Base-by-base conservation (phyloP, 2,113 vertebrate genomes). In the Mobula birostris region DNA sequence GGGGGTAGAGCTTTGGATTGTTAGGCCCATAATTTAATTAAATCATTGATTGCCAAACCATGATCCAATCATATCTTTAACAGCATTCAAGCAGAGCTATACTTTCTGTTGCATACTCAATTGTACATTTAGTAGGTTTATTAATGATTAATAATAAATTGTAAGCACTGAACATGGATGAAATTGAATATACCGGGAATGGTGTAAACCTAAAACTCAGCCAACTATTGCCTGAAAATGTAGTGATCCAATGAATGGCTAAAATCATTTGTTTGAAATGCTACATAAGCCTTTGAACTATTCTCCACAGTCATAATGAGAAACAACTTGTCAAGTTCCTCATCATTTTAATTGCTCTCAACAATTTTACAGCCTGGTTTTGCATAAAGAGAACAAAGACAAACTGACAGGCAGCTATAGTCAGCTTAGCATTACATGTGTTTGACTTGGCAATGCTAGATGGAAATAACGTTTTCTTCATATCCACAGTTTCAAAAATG, bases 311-410 rank as follows among this genome's bases (percentile, higher is more conserved):
- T 93, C 70, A 74, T 93, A 72, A 93, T 74, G 36, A 93, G 66
- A 72, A 48, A 32, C 21, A 56, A 74, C 90, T 93, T 93, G 68
- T 93, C 36, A 93, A 70, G 68, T 76, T 56, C 24, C 68, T 93
- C 21, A 93, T 93, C 21, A 76, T 93, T 74, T 93, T 93, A 93
- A 93, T 72, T 93, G 91, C 90, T 40, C 70, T 70, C 36, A 93
- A 72, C 32, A 72, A 93, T 93, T 93, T 72, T 36, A 93, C 40
- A 70, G 91, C 32, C 70, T 93, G 21, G 70, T 21, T 93, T 24
- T 72, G 63, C 63, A 93, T 74, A 70, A 74, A 93, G 74, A 93
- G 8, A 19, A 70, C 40, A 19, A 24, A 72, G 61, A 92, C 68
- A 72, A 92, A 70, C 40, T 74, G 15, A 24, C 66, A 92, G 68